Conservation (phyloP, 2,797 vertebrate genomes). For the Sternarchorhynchus goeldii region DNA sequence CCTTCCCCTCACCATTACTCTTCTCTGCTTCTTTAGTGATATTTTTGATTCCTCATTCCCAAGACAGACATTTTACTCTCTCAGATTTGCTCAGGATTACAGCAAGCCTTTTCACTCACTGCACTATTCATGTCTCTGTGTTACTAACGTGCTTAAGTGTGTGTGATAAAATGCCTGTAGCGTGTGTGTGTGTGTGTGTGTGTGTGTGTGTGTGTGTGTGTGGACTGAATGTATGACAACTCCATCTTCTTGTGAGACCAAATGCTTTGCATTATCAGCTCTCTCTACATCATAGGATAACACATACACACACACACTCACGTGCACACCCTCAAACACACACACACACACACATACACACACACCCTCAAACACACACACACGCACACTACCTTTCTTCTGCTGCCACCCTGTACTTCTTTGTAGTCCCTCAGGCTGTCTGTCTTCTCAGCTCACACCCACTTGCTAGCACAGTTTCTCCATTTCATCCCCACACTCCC, state of each 20-base stretch:
- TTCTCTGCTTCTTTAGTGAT: neutral
- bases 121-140: neutral
- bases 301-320: neutral
- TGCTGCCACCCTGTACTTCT: neutral
- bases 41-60: neutral
- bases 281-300: neutral
- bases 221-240: constrained; percentile 52
- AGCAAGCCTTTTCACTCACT: neutral
- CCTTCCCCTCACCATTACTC: constrained; percentile 19
- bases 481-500: neutral
- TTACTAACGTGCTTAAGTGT: constrained; percentile 1
- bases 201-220: neutral
- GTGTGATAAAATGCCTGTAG: neutral
- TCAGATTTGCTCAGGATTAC: constrained; percentile 2
- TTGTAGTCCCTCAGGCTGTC: neutral
- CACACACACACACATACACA: neutral
- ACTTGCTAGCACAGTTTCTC: neutral
- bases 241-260: constrained; percentile 71
- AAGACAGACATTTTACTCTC: neutral
- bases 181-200: constrained; percentile 3
- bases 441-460: neutral
- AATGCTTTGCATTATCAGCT: constrained; percentile 4
- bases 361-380: too few species aligned
- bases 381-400: constrained; percentile 17
- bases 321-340: neutral